phyloP scores from a whole-genome alignment of 2,113 vertebrate genomes.

The Nycticorax nycticorax region DNA sequence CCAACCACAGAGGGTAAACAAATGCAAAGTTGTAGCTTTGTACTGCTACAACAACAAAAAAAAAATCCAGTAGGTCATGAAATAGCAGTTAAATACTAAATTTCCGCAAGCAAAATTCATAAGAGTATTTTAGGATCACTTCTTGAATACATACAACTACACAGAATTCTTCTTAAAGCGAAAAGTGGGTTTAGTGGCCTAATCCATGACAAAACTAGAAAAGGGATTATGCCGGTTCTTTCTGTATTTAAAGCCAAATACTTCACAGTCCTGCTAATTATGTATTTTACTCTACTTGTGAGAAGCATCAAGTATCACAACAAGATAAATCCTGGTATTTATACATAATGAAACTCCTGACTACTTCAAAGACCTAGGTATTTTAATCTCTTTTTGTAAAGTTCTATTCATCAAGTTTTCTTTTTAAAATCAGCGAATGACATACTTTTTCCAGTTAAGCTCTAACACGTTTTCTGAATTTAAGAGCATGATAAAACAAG shows the following conservation, averaged over 20 bases:
- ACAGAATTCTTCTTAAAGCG: background rate
- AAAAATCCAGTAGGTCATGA: background rate
- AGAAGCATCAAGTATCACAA: background rate
- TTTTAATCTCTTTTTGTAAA: background rate
- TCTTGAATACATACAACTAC: background rate
- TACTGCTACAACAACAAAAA: background rate
- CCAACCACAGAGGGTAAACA: background rate
- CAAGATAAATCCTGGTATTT: background rate
- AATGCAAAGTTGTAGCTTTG: background rate
- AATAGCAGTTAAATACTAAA: background rate
- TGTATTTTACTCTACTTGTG: background rate
- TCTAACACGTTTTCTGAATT: background rate
- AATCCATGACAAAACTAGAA: background rate
- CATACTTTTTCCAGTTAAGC: background rate
- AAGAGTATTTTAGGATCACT: background rate
- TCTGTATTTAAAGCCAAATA: background rate
- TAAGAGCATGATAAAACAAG: background rate
- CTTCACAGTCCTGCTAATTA: background rate
- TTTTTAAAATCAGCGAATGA: background rate
- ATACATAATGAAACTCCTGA: background rate
- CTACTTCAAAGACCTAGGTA: background rate
- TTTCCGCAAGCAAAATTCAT: background rate
- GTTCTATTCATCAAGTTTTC: background rate
- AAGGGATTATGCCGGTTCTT: background rate
- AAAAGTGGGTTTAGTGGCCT: background rate